phyloP scores from a whole-genome alignment of 1,140 invertebrate species.

The Heliconius nattereri region DNA sequence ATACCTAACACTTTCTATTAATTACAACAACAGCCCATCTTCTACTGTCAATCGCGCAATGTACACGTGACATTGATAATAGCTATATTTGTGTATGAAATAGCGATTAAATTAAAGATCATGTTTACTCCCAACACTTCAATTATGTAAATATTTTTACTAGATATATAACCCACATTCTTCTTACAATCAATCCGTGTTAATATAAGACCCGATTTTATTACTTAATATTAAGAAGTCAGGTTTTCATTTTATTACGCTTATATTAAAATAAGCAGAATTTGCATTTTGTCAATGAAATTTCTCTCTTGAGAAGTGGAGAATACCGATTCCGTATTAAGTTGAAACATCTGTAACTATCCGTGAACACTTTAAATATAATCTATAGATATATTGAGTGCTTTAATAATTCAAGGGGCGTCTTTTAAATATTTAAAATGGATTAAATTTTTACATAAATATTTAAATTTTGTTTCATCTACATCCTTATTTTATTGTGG shows the following conservation, averaged over 20 bases:
- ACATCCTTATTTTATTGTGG: too few relatives aligned
- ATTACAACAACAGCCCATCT: background rate
- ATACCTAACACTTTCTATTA: conserved; percentile 6
- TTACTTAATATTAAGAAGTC: background rate
- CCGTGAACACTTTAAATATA: too few relatives aligned
- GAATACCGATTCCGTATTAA: too few relatives aligned
- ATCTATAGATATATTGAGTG: too few relatives aligned
- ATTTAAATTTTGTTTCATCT: too few relatives aligned
- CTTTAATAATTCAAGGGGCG: too few relatives aligned
- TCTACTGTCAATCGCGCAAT: background rate
- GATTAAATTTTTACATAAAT: too few relatives aligned
- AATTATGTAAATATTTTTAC: conserved; percentile 24
- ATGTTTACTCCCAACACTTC: background rate
- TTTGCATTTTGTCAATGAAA: too few relatives aligned
- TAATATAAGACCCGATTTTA: background rate
- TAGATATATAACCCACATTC: conserved; percentile 19
- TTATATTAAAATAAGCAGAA: background rate
- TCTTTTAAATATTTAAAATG: too few relatives aligned
- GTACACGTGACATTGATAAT: conserved; percentile 14
- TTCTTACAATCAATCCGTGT: conserved; percentile 13
- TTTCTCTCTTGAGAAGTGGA: too few relatives aligned
- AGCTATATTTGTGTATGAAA: conserved; percentile 9
- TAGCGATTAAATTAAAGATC: conserved; percentile 9
- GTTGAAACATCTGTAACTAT: too few relatives aligned
- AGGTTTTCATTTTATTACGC: background rate